Conservation (phyloP, 2,797 vertebrate species). For the Pteropus rufus region DNA sequence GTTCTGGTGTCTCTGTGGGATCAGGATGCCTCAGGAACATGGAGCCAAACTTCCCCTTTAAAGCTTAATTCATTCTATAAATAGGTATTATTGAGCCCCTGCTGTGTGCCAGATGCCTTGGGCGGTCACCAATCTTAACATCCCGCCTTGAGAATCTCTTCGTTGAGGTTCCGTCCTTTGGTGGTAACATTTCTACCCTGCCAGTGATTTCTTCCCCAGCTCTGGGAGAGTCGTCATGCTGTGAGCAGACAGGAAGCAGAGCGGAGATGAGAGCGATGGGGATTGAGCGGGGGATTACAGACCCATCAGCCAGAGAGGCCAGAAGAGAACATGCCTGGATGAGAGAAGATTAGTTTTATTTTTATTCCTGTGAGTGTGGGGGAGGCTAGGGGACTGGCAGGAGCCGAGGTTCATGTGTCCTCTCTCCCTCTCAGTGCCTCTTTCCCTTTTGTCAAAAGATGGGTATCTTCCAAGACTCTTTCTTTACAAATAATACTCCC, state of each 20-base stretch:
- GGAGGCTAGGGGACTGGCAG: neutral
- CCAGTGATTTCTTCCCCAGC: neutral
- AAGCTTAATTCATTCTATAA: neutral
- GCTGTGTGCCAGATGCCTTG: neutral
- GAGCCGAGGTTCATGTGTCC: neutral
- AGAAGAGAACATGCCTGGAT: constrained; percentile 70
- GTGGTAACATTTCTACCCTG: neutral
- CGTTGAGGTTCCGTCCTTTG: neutral
- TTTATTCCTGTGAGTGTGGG: constrained; percentile 74
- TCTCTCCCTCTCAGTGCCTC: neutral
- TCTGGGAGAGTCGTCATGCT: neutral
- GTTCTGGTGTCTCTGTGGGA: neutral
- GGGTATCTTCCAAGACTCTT: neutral
- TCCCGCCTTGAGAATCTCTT: neutral
- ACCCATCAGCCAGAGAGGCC: constrained; percentile 55
- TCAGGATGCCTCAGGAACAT: neutral
- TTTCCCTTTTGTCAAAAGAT: neutral
- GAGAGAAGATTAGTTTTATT: constrained; percentile 82
- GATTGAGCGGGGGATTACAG: constrained; percentile 81
- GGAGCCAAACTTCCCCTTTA: neutral
- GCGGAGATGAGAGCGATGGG: constrained; percentile 58
- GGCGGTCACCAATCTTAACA: neutral
- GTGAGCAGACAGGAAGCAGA: neutral
- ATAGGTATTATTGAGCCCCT: neutral
- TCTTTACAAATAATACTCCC: neutral